phyloP scores from a whole-genome alignment of 1,140 invertebrate species.

The Anoplolepis gracilipes region DNA sequence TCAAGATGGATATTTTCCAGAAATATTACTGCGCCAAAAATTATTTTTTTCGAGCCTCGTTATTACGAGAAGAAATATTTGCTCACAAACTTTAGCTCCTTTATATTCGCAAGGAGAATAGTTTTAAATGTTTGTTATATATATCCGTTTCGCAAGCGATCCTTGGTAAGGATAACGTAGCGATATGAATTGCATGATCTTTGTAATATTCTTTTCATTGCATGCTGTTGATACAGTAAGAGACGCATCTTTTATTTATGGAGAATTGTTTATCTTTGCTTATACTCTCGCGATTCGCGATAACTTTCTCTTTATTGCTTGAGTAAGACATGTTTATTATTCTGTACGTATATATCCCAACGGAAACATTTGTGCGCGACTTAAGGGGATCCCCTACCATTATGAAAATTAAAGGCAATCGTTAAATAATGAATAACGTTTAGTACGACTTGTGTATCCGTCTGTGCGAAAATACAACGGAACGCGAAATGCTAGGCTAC shows the following conservation, averaged over 20 bases:
- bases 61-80: background rate
- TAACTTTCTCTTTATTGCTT: background rate
- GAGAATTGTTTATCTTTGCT: background rate
- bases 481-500: background rate
- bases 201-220: background rate
- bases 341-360: background rate
- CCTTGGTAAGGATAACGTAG: slow-evolving; percentile 2
- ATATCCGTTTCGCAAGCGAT: background rate
- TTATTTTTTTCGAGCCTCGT: background rate
- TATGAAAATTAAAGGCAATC: slow-evolving; percentile 16
- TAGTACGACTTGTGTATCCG: background rate
- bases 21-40: slow-evolving; percentile 6
- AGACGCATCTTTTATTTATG: background rate
- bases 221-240: background rate
- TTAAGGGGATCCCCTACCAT: background rate
- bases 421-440: slow-evolving; percentile 34
- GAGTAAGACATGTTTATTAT: background rate
- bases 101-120: background rate
- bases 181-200: background rate
- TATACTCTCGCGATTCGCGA: background rate
- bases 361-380: background rate
- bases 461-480: background rate
- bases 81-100: background rate
- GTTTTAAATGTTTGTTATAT: background rate
- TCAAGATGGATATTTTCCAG: slow-evolving; percentile 18